A percentile compares a stretch with the other conserved stretches of the same genome.
These are phyloP conservation scores for Lepus timidus DNA, from an alignment of 2,113 vertebrate genomes.

Conservation along the genomic window DNA sequence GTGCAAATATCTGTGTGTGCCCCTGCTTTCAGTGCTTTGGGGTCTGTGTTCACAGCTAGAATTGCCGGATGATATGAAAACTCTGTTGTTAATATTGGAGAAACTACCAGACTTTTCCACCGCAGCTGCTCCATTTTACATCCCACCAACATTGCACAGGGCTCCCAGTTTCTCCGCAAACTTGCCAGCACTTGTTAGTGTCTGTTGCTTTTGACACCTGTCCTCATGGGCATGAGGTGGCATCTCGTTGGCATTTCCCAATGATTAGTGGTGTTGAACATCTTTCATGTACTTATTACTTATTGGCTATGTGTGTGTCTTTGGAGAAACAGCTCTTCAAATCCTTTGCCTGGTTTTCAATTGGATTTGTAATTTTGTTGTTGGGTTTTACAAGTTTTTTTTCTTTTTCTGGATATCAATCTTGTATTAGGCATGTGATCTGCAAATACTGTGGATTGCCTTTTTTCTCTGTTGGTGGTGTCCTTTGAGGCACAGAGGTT, in stretches of 20 bases:
- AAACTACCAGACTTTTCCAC: background rate
- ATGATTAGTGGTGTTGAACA: background rate
- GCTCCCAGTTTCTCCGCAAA: background rate
- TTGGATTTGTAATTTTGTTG: background rate
- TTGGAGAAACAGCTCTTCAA: conserved; percentile 1
- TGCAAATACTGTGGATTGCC: background rate
- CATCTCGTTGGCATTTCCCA: background rate
- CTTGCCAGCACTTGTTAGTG: background rate
- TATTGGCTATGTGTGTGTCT: background rate
- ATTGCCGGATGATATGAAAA: background rate
- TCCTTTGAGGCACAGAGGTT: background rate
- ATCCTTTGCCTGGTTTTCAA: background rate
- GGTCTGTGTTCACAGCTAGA: background rate
- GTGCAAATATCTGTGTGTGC: background rate
- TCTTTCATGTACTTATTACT: background rate
- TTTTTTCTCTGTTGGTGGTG: background rate
- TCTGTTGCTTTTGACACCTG: background rate
- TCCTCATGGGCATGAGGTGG: background rate
- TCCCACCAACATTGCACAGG: too few relatives aligned
- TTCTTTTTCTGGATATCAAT: background rate
- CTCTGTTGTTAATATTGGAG: background rate
- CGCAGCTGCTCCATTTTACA: background rate
- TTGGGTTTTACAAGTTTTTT: background rate
- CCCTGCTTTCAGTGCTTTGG: background rate
- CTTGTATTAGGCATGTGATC: background rate